A percentile compares a stretch with the other conserved stretches of the same genome.
phyloP scores from a whole-genome alignment of 2,888 invertebrate species.

The Neria commutata region DNA sequence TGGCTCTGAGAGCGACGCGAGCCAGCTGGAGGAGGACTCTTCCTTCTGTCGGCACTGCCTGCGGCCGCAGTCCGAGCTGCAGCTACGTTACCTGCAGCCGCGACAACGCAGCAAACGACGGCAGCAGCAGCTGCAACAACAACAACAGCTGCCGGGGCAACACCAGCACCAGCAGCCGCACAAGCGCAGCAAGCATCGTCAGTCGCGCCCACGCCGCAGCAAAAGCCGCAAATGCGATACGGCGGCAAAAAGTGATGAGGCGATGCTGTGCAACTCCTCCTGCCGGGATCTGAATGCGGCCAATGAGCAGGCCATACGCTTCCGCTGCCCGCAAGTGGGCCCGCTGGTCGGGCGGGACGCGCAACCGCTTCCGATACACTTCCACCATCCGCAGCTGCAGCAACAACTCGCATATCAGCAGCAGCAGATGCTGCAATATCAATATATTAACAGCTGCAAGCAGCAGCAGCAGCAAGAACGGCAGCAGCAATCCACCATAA shows the following conservation, averaged over 20 bases:
- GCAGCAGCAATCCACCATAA: slow-evolving; percentile 21
- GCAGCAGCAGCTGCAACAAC: slow-evolving; percentile 38
- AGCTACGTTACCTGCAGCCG: slow-evolving; percentile 40
- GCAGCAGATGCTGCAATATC: slow-evolving; percentile 21
- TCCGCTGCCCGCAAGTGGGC: slow-evolving; percentile 57
- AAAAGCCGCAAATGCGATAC: slow-evolving; percentile 3
- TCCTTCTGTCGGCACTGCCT: slow-evolving; percentile 54
- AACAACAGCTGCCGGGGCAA: slow-evolving; percentile 26
- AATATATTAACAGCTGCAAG: slow-evolving; percentile 9
- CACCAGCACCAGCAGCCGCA: slow-evolving; percentile 27
- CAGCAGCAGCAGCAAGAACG: slow-evolving; percentile 25
- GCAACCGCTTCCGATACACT: slow-evolving; percentile 49
- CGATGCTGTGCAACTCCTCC: slow-evolving; percentile 8
- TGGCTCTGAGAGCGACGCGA: slow-evolving; percentile 17
- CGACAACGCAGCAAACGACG: slow-evolving; percentile 39
- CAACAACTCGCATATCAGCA: slow-evolving; percentile 35
- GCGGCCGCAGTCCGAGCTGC: slow-evolving; percentile 51
- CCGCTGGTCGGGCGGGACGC: slow-evolving; percentile 52
- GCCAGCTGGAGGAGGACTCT: slow-evolving; percentile 24
- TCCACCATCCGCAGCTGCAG: slow-evolving; percentile 54
- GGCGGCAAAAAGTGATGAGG: not conserved
- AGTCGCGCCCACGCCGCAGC: not conserved
- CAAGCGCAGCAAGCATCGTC: slow-evolving; percentile 27
- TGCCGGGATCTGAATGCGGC: slow-evolving; percentile 47
- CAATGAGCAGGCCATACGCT: slow-evolving; percentile 56